These are phyloP conservation scores for Pollachius pollachius DNA, from an alignment of 2,113 vertebrate species.

Conservation along the genomic window DNA sequence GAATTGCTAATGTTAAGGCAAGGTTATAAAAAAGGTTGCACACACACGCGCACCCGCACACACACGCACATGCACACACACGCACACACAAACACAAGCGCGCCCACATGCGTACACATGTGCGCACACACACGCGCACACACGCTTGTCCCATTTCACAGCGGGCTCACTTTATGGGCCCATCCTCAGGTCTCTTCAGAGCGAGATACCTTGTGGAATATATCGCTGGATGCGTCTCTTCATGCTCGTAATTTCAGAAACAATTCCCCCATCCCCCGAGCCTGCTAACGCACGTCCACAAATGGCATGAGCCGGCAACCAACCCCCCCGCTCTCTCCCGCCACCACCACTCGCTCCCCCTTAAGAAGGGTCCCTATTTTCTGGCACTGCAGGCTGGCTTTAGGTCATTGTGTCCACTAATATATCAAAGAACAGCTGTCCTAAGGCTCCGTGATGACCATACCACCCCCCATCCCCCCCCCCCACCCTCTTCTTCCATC, in stretches of 20 bases:
- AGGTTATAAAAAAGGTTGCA: conserved; percentile 19
- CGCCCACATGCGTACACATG: no score
- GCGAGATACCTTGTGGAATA: conserved; percentile 52
- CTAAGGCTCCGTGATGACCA: conserved; percentile 73
- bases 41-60: no score
- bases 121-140: no score
- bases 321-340: conserved; percentile 9
- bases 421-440: conserved; percentile 84
- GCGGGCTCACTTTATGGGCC: conserved; percentile 29
- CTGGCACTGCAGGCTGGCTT: conserved; percentile 77
- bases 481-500: conserved; percentile 66
- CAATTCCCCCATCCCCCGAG: conserved; percentile 57
- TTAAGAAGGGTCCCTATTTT: conserved; percentile 76
- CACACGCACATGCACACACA: no score
- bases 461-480: conserved; percentile 54
- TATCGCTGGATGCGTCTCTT: conserved; percentile 67
- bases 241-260: conserved; percentile 76
- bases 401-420: conserved; percentile 82
- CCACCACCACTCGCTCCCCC: conserved; percentile 31
- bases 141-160: conserved; percentile 20
- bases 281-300: conserved; percentile 69
- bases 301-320: conserved; percentile 59
- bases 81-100: no score
- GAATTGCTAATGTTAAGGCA: conserved; percentile 55
- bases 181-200: conserved; percentile 48